Base-by-base conservation (phyloP, 2,797 vertebrate species). In the Salarias fasciatus region DNA sequence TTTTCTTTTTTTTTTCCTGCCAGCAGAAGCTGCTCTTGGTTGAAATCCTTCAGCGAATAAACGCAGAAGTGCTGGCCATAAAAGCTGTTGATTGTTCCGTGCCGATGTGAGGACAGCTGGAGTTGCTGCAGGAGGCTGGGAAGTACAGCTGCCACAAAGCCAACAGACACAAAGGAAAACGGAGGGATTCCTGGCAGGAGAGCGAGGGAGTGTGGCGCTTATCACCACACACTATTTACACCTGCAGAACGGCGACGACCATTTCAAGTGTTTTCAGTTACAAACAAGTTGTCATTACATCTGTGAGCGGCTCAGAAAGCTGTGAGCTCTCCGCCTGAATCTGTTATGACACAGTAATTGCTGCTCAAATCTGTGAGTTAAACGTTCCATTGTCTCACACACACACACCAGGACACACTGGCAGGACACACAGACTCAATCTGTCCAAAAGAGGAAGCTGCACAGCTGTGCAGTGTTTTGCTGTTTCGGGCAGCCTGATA, bases 381-480 rank as follows among this genome's bases (percentile, higher is more conserved):
- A 24, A 24, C 18, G 18, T 24, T 18, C 18, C 18, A 24, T 24
- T 24, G 18, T 24, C 18, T 24, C 18, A n/a, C 54, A 68, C 72
- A n/a, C 54, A 68, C 72, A 53, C 68, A 68, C 62, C 62, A 54
- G 30, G 15, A 69, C 52, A 62, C 69, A 77, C 14, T 12, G n/a
- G 71, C 47, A 76, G 62, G 69, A 44, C 64, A 50, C 48, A 68
- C 33, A 31, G 43, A 70, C 57, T 57, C 40, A 37, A 67, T 68
- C 70, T 72, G 46, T 66, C 43, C 67, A 87, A 92, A 93, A 93
- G 92, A 91, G 93, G 93, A 94, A 94, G 91, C 75, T 37, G 7
- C 79, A 83, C 92, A 93, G 91, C 89, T 94, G 93, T 83, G 77
- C 41, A 45, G 13, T 24, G 40, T 76, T 84, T 79, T 75, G 73